Evolutionary conservation across 2,888 invertebrate species (phyloP).

Genomic region (Netelia fuscicornis): DNA sequence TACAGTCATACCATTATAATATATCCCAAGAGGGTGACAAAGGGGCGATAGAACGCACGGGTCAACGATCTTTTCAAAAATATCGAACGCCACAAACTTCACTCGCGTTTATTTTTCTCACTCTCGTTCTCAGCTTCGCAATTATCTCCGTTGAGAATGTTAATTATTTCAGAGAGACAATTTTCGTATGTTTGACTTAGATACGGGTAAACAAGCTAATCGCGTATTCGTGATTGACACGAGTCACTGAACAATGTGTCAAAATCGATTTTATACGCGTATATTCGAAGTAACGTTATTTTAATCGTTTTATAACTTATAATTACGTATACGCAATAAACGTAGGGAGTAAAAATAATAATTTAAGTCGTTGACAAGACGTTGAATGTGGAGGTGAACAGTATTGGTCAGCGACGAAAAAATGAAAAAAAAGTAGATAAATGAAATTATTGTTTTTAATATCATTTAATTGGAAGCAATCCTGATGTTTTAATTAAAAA

Average conservation of each 20-base stretch:
- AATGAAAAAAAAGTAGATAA: constrained; percentile 10
- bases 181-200: constrained; percentile 19
- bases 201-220: constrained; percentile 12
- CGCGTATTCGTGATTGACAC: neutral
- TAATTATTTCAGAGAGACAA: constrained; percentile 6
- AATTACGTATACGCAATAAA: neutral
- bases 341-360: constrained; percentile 21
- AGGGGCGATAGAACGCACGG: constrained; percentile 6
- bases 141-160: constrained; percentile 12
- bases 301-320: neutral
- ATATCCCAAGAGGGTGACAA: constrained; percentile 24
- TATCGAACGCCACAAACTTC: constrained; percentile 15
- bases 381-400: constrained; percentile 32
- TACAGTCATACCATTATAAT: constrained; percentile 1
- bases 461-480: constrained; percentile 9
- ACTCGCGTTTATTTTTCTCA: neutral
- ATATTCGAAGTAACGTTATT: neutral
- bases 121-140: neutral
- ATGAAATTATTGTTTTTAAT: neutral
- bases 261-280: neutral
- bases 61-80: constrained; percentile 47
- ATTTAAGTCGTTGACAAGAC: constrained; percentile 11
- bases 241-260: neutral
- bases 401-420: constrained; percentile 1
- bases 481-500: neutral